These are phyloP conservation scores for Pyrocephalus nanus DNA, from an alignment of 2,797 vertebrate genomes.

Conservation along the genomic window DNA sequence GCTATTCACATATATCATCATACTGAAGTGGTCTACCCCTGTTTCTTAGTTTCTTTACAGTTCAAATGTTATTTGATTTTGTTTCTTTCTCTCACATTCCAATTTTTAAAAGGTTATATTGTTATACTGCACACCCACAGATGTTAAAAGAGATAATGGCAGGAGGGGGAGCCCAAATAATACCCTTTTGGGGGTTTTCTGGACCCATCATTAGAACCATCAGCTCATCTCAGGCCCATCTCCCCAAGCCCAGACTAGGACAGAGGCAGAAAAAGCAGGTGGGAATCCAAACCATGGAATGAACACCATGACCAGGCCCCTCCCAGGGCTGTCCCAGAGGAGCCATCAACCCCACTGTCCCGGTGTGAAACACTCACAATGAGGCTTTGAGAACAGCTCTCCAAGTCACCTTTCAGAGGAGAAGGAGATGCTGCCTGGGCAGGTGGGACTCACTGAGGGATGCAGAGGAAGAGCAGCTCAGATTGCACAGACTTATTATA, in stretches of 20 bases:
- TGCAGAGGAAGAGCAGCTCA: not conserved
- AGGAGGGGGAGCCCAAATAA: not conserved
- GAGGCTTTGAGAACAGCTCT: not conserved
- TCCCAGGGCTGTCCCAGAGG: not conserved
- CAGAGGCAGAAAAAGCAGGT: not conserved
- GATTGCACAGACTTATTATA: not conserved
- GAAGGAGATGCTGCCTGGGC: not conserved
- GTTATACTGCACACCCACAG: not conserved
- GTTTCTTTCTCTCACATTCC: not conserved
- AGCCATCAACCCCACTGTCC: rapidly evolving
- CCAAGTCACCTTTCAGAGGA: not conserved
- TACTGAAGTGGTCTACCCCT: not conserved
- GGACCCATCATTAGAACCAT: not conserved
- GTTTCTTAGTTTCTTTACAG: not conserved
- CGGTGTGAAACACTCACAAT: rapidly evolving
- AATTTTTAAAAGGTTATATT: not conserved
- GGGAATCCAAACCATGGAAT: not conserved
- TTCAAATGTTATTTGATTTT: not conserved
- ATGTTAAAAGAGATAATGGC: not conserved
- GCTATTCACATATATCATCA: not conserved
- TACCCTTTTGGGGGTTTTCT: not conserved
- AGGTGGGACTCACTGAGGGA: not conserved
- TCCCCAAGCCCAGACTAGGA: not conserved
- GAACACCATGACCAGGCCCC: not conserved
- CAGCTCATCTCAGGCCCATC: not conserved